These are phyloP conservation scores for Apeltes quadracus DNA, from an alignment of 2,113 vertebrate species.

Conservation along the genomic window DNA sequence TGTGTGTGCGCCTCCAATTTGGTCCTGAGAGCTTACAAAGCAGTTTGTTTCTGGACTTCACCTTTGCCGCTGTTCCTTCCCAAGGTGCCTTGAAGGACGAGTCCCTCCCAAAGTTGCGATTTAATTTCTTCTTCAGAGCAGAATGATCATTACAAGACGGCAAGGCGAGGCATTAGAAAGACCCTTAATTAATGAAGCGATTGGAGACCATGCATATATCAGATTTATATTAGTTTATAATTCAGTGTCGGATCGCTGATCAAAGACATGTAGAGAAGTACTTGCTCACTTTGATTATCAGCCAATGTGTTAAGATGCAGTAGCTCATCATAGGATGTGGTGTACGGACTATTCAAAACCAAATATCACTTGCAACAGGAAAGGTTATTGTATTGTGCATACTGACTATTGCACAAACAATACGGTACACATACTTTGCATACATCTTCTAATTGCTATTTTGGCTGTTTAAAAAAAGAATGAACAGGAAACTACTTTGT, in stretches of 20 bases:
- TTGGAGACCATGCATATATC: no score
- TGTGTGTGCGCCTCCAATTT: not conserved
- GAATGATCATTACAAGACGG: not conserved
- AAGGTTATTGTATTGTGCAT: no score
- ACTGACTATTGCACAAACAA: no score
- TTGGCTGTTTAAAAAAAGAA: no score
- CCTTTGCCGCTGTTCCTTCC: not conserved
- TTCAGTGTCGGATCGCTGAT: conserved; percentile 10
- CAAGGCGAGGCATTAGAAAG: not conserved
- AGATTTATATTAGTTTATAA: not conserved
- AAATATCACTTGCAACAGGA: not conserved
- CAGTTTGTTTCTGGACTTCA: not conserved
- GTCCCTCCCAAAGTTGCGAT: no score
- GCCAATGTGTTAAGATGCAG: not conserved
- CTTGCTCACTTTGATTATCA: conserved; percentile 31
- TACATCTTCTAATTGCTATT: no score
- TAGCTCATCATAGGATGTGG: not conserved
- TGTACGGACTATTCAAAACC: not conserved
- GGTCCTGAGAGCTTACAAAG: not conserved
- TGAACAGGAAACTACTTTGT: no score
- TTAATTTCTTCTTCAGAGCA: not conserved
- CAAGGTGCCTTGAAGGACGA: no score
- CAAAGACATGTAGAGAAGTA: not conserved
- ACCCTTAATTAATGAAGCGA: not conserved
- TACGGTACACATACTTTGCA: no score